These are phyloP conservation scores for Pelusios castaneus DNA, from an alignment of 2,113 vertebrate species.

Conservation along the genomic window DNA sequence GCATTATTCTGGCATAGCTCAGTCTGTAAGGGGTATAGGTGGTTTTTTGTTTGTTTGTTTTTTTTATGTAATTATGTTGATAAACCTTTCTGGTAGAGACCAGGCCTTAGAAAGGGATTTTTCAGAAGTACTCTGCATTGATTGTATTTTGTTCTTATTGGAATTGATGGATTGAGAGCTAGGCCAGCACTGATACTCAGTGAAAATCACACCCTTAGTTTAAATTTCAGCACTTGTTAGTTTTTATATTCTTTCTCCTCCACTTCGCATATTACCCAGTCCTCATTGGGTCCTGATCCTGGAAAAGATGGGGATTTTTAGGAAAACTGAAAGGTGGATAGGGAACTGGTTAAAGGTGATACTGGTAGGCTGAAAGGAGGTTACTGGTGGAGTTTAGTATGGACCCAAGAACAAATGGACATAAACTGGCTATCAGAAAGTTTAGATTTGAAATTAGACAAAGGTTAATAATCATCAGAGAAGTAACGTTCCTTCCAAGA, in stretches of 20 bases:
- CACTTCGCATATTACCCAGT: neutral
- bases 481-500: no score
- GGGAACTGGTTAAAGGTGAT: no score
- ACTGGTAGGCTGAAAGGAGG: no score
- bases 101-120: neutral
- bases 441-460: no score
- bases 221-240: neutral
- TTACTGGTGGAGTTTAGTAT: no score
- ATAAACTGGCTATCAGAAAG: no score
- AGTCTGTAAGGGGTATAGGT: neutral
- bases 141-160: neutral
- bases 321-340: no score
- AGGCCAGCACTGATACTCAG: neutral
- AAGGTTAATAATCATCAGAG: no score
- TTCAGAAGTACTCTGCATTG: neutral
- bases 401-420: no score
- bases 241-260: neutral
- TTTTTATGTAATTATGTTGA: neutral
- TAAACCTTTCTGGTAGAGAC: neutral
- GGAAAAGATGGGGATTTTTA: no score
- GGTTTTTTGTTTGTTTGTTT: no score
- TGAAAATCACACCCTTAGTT: neutral
- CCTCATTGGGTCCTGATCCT: neutral
- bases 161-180: neutral
- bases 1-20: neutral